phyloP scores from a whole-genome alignment of 2,113 vertebrate genomes.

The Phyllostomus hastatus region DNA sequence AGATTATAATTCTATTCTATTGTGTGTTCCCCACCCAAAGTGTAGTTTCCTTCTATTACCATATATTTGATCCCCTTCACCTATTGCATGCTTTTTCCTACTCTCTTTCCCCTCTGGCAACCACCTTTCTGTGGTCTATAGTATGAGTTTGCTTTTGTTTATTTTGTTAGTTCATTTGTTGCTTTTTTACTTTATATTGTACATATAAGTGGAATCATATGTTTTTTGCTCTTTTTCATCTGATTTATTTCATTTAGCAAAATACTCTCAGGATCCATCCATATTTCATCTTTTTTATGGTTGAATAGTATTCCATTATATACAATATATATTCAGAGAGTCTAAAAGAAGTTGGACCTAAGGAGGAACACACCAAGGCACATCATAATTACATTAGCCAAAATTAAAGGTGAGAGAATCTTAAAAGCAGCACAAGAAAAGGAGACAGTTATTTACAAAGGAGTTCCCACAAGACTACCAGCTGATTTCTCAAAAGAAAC shows the following conservation, averaged over 20 bases:
- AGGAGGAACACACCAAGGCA: too few relatives aligned
- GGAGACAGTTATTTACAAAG: too few relatives aligned
- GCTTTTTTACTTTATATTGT: background rate
- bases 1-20: background rate
- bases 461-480: too few relatives aligned
- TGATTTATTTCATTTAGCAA: background rate
- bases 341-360: too few relatives aligned
- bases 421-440: too few relatives aligned
- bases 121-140: background rate
- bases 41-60: background rate
- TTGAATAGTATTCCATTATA: background rate
- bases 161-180: background rate
- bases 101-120: background rate
- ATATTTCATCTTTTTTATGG: background rate
- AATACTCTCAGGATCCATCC: background rate
- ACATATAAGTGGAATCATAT: background rate
- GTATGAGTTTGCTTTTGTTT: background rate
- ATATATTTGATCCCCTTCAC: background rate
- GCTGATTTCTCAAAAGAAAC: too few relatives aligned
- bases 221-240: background rate
- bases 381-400: too few relatives aligned
- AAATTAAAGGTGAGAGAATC: too few relatives aligned
- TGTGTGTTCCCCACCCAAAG: background rate
- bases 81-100: background rate
- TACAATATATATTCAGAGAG: background rate